phyloP scores from a whole-genome alignment of 30 jellyfish, hydroid and myxozoan species.

The Hydractinia symbiolongicarpus region DNA sequence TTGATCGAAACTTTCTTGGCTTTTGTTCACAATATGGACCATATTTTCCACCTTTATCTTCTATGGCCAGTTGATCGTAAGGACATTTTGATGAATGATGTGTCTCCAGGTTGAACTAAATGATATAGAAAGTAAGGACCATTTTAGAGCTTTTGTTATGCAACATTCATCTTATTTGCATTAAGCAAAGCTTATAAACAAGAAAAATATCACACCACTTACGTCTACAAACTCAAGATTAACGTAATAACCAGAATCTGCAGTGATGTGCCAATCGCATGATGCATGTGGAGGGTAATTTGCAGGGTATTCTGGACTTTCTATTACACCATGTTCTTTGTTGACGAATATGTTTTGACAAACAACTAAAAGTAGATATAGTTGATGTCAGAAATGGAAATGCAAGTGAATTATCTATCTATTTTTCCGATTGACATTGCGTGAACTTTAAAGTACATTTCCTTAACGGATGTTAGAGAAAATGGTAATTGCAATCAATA shows the following conservation, averaged over 20 bases:
- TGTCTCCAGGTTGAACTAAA: slow-evolving; percentile 77
- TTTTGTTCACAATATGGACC: slow-evolving; percentile 72
- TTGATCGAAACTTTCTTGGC: slow-evolving; percentile 49
- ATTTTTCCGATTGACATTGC: too few species aligned
- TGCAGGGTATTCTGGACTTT: slow-evolving; percentile 85
- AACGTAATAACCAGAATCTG: slow-evolving; percentile 71
- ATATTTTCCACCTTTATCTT: slow-evolving; percentile 39
- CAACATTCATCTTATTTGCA: neutral
- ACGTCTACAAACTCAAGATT: slow-evolving; percentile 82
- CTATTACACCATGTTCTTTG: slow-evolving; percentile 54
- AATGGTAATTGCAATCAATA: too few species aligned
- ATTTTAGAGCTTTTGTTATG: too few species aligned
- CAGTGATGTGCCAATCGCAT: slow-evolving; percentile 80
- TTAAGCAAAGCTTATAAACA: neutral
- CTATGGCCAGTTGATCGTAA: slow-evolving; percentile 67
- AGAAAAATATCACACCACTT: slow-evolving; percentile 14
- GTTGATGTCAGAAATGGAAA: too few species aligned
- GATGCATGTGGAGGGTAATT: slow-evolving; percentile 88
- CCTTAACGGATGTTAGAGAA: too few species aligned
- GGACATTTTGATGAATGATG: slow-evolving; percentile 94
- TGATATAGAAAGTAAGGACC: neutral
- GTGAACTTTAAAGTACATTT: too few species aligned
- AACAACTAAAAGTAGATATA: slow-evolving; percentile 35
- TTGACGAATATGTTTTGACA: slow-evolving; percentile 46
- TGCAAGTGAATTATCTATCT: too few species aligned